Evolutionary conservation across 2,888 invertebrate genomes (phyloP).

Genomic region (Lepidochrysops patricia): DNA sequence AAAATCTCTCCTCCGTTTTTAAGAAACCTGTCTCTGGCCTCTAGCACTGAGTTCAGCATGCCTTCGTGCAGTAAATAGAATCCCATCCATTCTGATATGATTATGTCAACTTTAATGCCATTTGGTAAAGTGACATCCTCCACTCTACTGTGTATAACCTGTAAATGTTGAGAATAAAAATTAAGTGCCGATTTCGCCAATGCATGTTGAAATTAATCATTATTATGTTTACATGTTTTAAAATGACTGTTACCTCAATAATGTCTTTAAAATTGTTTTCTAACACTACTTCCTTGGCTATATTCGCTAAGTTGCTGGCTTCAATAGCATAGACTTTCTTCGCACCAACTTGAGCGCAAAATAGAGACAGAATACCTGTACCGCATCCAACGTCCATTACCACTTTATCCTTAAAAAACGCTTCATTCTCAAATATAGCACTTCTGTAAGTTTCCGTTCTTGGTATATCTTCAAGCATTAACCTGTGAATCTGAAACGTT

Average conservation of each 20-base stretch:
- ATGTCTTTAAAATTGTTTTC: conserved; percentile 80
- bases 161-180: conserved; percentile 18
- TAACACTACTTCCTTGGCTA: conserved; percentile 78
- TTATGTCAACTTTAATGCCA: conserved; percentile 85
- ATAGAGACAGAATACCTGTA: conserved; percentile 90
- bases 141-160: conserved; percentile 83
- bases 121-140: conserved; percentile 82
- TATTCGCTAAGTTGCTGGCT: conserved; percentile 80
- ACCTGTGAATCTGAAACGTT: conserved; percentile 78
- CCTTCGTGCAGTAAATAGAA: conserved; percentile 96
- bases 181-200: no score
- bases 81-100: conserved; percentile 99
- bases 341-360: conserved; percentile 93
- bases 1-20: conserved; percentile 82
- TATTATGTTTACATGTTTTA: no score
- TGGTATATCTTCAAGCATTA: conserved; percentile 85
- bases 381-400: conserved; percentile 92
- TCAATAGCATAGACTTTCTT: conserved; percentile 89
- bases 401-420: conserved; percentile 82
- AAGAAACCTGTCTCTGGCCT: conserved; percentile 87
- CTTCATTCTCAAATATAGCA: conserved; percentile 81
- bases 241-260: conserved; percentile 72
- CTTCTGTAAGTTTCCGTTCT: conserved; percentile 86
- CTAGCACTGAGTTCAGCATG: conserved; percentile 93
- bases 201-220: no score